These are phyloP conservation scores for Cosmopolites sordidus DNA, from an alignment of 2,888 invertebrate genomes.

Conservation along the genomic window DNA sequence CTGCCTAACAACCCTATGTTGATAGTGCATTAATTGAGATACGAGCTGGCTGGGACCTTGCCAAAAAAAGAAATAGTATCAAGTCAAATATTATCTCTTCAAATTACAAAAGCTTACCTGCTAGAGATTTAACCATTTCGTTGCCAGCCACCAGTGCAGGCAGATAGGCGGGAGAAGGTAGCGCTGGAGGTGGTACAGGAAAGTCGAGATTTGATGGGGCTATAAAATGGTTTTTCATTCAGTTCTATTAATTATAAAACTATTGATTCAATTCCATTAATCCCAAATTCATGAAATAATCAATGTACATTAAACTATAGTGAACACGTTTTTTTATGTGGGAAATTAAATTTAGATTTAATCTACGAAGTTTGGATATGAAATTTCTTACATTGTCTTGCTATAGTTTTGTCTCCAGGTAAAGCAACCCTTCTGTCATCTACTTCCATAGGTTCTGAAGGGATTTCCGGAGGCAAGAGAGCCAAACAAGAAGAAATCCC, in stretches of 20 bases:
- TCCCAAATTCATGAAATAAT: no score
- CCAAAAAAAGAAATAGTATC: no score
- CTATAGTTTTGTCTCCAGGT: slow-evolving; percentile 20
- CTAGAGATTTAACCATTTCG: slow-evolving; percentile 36
- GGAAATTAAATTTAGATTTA: no score
- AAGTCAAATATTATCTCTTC: no score
- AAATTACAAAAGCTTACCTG: slow-evolving; percentile 13
- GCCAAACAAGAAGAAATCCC: slow-evolving; percentile 21
- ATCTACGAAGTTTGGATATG: no score
- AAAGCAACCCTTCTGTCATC: slow-evolving; percentile 24
- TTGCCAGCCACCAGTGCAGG: slow-evolving; percentile 44
- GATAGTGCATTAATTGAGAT: not conserved
- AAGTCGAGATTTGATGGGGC: not conserved
- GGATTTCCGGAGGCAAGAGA: slow-evolving; percentile 12
- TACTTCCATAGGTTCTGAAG: slow-evolving; percentile 24
- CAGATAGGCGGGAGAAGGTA: slow-evolving; percentile 34
- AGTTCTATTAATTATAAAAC: no score
- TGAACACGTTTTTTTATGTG: no score
- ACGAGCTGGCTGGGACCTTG: not conserved
- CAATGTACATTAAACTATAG: no score
- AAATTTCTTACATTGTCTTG: slow-evolving; percentile 20
- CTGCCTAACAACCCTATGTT: not conserved
- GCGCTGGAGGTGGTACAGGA: slow-evolving; percentile 22
- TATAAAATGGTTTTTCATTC: no score
- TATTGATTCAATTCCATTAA: no score